Conservation (phyloP, 2,797 vertebrate genomes). For the Gymnoscopelus microlampas region DNA sequence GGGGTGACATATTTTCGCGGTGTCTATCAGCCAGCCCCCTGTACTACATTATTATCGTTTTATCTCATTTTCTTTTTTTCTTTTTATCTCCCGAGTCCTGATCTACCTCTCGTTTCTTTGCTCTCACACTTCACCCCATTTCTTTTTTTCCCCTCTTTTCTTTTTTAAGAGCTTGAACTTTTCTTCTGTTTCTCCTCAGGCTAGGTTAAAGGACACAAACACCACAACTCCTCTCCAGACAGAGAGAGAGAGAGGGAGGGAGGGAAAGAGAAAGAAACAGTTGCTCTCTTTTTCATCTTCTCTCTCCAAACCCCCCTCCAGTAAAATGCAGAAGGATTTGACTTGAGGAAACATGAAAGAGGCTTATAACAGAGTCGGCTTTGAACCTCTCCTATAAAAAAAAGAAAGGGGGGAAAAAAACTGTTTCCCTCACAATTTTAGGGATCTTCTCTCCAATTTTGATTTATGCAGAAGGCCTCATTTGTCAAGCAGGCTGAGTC, state of each 20-base stretch:
- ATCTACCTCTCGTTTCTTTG: conserved; percentile 67
- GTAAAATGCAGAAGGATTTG: conserved; percentile 86
- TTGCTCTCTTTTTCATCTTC: conserved; percentile 83
- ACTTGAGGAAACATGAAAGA: conserved; percentile 87
- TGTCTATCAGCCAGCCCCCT: conserved; percentile 74
- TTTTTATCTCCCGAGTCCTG: conserved; percentile 74
- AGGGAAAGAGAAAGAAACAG: conserved; percentile 68
- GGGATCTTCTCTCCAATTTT: conserved; percentile 79
- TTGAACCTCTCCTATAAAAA: conserved; percentile 81
- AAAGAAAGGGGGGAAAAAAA: conserved; percentile 55
- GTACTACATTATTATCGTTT: conserved; percentile 77
- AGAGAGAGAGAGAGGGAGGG: conserved; percentile 48
- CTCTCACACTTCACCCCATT: conserved; percentile 60
- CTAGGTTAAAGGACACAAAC: conserved; percentile 76
- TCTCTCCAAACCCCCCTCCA: conserved; percentile 72
- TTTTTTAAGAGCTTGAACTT: conserved; percentile 67
- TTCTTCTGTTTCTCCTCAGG: conserved; percentile 69
- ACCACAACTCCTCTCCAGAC: conserved; percentile 65
- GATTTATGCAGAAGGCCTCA: conserved; percentile 85
- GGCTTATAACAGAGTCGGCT: conserved; percentile 84
- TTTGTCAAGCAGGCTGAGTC: conserved; percentile 88
- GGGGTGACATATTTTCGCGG: conserved; percentile 77
- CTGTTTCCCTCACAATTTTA: conserved; percentile 75
- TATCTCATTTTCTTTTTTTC: conserved; percentile 77
- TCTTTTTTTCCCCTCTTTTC: too few relatives aligned